Conservation (phyloP, 2,797 vertebrate genomes). For the Poeciliopsis paucimaculata region DNA sequence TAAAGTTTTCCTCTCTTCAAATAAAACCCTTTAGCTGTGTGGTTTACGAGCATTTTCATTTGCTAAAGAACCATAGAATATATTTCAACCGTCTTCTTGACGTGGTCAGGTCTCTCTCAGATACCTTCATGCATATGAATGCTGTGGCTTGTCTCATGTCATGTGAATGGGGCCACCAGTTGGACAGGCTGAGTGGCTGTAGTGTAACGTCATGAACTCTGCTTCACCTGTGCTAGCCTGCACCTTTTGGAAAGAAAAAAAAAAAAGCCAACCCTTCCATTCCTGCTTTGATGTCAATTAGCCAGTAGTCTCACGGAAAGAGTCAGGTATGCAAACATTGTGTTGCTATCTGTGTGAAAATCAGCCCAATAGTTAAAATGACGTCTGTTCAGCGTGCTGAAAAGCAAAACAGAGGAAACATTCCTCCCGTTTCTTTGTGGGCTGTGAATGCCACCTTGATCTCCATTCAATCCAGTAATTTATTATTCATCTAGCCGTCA, state of each 20-base stretch:
- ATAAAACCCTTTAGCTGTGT: constrained; percentile 37
- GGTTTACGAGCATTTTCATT: constrained; percentile 32
- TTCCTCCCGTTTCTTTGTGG: constrained; percentile 37
- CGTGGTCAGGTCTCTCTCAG: constrained; percentile 22
- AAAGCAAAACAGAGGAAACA: constrained; percentile 65
- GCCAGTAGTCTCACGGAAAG: constrained; percentile 57
- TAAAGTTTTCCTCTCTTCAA: constrained; percentile 40
- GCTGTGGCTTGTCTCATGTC: constrained; percentile 15
- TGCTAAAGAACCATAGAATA: constrained; percentile 23
- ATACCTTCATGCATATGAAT: constrained; percentile 23
- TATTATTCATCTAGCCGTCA: constrained; percentile 33
- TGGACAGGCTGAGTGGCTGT: constrained; percentile 28
- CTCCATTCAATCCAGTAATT: constrained; percentile 32
- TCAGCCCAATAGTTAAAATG: constrained; percentile 73
- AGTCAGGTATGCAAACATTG: constrained; percentile 75
- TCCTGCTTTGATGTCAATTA: constrained; percentile 75
- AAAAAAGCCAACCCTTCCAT: constrained; percentile 29
- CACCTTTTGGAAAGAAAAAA: constrained; percentile 45
- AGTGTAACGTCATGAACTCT: constrained; percentile 69
- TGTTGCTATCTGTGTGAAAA: constrained; percentile 75
- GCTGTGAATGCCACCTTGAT: constrained; percentile 28
- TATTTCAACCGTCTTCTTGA: constrained; percentile 7
- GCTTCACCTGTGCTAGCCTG: constrained; percentile 61
- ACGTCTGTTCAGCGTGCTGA: constrained; percentile 58
- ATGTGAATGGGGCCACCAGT: constrained; percentile 49